A percentile compares a stretch with the other conserved stretches of the same genome.
Evolutionary conservation across 2,888 invertebrate genomes (phyloP).

Genomic region (Lasioglossum malachurum): DNA sequence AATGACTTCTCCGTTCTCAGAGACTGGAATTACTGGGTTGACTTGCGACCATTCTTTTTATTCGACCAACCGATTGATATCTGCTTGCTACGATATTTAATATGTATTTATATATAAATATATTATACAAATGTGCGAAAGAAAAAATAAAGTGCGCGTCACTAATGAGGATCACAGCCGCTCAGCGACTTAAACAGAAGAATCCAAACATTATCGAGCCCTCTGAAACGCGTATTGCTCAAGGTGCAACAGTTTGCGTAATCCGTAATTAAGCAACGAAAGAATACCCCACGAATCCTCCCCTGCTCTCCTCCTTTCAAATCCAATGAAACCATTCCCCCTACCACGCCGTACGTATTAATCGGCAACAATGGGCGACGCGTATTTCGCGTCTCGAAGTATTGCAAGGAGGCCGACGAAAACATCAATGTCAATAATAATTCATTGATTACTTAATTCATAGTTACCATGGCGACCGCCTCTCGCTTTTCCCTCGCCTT

Average conservation of each 20-base stretch:
- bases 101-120: background rate
- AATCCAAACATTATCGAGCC: constrained; percentile 1
- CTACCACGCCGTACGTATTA: constrained; percentile 75
- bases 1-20: background rate
- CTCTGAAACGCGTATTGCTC: background rate
- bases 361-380: constrained; percentile 75
- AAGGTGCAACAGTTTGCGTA: constrained; percentile 18
- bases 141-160: background rate
- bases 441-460: constrained; percentile 85
- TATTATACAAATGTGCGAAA: background rate
- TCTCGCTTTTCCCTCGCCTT: constrained; percentile 74
- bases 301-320: constrained; percentile 35
- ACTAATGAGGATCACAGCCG: background rate
- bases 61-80: background rate
- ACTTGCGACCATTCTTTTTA: background rate
- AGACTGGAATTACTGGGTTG: background rate
- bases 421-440: constrained; percentile 85
- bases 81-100: background rate
- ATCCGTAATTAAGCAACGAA: constrained; percentile 35
- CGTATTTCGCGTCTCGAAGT: constrained; percentile 81
- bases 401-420: constrained; percentile 76
- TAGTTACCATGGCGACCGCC: constrained; percentile 83
- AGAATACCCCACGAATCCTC: constrained; percentile 40
- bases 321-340: constrained; percentile 77
- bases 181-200: background rate